phyloP scores from a whole-genome alignment of 2,888 invertebrate genomes.

The Agonopterix subpropinquella region DNA sequence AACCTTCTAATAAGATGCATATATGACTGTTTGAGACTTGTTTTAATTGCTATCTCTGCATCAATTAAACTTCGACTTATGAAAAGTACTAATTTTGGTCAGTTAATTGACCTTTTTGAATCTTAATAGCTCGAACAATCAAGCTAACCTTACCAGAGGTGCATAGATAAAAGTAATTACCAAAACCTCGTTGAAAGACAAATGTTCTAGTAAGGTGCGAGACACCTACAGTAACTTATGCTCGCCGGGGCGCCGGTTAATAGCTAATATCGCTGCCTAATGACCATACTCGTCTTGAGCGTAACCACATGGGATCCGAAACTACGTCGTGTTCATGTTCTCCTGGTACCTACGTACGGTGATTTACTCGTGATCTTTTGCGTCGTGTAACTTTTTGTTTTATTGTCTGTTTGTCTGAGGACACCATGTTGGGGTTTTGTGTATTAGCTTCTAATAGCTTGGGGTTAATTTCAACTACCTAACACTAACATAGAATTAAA shows the following conservation, averaged over 20 bases:
- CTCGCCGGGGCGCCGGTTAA: conserved; percentile 59
- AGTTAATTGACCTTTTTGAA: too few species aligned
- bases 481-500: too few species aligned
- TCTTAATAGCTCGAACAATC: too few species aligned
- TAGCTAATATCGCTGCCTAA: conserved; percentile 74
- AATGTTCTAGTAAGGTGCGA: conserved; percentile 29
- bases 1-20: too few species aligned
- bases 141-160: too few species aligned
- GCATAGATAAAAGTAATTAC: conserved; percentile 22
- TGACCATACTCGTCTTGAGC: conserved; percentile 68
- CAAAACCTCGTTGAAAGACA: conserved; percentile 45
- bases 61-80: too few species aligned
- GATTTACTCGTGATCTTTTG: conserved; percentile 34
- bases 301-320: conserved; percentile 59
- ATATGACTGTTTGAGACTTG: too few species aligned
- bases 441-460: too few species aligned
- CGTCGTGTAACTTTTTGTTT: conserved; percentile 15
- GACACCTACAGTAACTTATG: conserved; percentile 53
- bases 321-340: conserved; percentile 37
- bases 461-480: too few species aligned
- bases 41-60: too few species aligned
- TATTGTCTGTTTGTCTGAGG: conserved; percentile 11
- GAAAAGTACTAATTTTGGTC: too few species aligned
- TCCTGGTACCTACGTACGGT: conserved; percentile 25
- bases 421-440: neutral